phyloP scores from a whole-genome alignment of 2,888 invertebrate genomes.

The Acanthosepion lycidas region DNA sequence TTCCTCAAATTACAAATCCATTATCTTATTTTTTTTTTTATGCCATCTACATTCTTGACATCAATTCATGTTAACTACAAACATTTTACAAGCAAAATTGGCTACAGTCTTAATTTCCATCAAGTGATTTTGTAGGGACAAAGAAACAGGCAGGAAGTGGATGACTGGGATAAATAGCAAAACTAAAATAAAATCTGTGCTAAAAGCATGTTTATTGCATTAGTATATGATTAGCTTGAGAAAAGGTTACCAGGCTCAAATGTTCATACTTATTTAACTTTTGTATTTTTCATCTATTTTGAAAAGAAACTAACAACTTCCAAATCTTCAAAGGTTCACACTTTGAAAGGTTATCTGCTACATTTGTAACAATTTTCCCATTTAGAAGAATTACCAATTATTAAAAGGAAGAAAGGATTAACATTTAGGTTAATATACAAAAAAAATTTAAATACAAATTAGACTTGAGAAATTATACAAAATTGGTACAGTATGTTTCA shows the following conservation, averaged over 20 bases:
- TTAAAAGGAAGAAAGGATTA: background rate
- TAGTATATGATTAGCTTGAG: background rate
- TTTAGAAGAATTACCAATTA: background rate
- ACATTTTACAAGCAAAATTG: background rate
- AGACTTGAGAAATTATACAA: background rate
- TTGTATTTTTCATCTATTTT: background rate
- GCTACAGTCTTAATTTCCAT: background rate
- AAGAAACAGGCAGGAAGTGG: background rate
- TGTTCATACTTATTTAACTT: background rate
- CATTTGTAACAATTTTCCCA: conserved; percentile 4
- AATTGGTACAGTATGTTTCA: background rate
- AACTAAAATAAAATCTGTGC: background rate
- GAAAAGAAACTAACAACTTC: background rate
- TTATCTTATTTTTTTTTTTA: too few species aligned
- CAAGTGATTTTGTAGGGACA: background rate
- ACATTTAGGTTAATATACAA: background rate
- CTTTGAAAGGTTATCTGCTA: background rate
- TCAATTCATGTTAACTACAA: background rate
- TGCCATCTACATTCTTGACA: background rate
- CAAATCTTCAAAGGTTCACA: background rate
- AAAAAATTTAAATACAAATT: background rate
- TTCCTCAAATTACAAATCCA: too few species aligned
- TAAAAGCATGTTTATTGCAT: background rate
- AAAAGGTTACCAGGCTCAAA: conserved; percentile 33
- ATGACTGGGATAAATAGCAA: background rate